phyloP scores from a whole-genome alignment of 2,113 vertebrate genomes.

The Aegypius monachus region DNA sequence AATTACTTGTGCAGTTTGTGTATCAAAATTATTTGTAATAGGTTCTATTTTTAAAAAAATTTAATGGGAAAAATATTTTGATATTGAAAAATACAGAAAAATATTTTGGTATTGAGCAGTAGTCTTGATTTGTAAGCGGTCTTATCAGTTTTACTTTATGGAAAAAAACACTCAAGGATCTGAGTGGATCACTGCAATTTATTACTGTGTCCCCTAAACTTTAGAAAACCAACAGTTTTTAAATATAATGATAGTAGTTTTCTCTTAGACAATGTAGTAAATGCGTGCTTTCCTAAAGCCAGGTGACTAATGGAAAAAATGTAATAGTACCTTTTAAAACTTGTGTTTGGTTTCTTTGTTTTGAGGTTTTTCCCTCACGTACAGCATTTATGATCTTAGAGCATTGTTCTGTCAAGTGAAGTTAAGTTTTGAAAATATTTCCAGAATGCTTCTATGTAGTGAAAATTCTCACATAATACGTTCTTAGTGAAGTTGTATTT shows the following conservation, averaged over 20 bases:
- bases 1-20: rapidly evolving
- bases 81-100: too few relatives aligned
- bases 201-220: background rate
- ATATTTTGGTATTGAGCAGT: background rate
- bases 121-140: background rate
- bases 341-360: rapidly evolving
- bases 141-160: background rate
- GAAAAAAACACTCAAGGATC: background rate
- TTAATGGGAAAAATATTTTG: too few relatives aligned
- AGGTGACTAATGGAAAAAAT: background rate
- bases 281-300: background rate
- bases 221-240: background rate
- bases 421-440: background rate
- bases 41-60: background rate
- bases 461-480: background rate
- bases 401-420: background rate
- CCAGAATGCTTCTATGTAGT: background rate
- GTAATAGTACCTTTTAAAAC: background rate
- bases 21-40: background rate
- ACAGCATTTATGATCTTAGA: background rate
- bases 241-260: background rate
- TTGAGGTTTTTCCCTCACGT: background rate
- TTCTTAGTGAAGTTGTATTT: background rate
- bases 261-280: background rate
- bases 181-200: background rate